Percentiles rank a stretch among this genome's conserved stretches.
These are phyloP conservation scores for Pristionchus exspectatus DNA, from an alignment of 2,888 invertebrate genomes.

Conservation along the genomic window DNA sequence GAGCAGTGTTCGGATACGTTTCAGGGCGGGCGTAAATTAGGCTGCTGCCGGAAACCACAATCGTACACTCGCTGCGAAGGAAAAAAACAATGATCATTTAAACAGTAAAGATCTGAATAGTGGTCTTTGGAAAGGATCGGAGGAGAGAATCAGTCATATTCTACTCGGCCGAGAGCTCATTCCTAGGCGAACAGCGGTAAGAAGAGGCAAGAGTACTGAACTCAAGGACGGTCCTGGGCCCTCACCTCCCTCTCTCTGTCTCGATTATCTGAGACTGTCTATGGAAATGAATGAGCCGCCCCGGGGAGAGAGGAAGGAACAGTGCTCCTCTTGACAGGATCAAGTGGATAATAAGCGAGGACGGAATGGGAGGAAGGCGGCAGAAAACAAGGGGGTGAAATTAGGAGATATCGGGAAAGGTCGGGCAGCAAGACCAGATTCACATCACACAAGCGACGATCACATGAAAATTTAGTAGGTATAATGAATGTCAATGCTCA, in stretches of 20 bases:
- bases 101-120: too few species aligned
- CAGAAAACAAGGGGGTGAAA: not conserved
- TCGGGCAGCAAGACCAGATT: too few species aligned
- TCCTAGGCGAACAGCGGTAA: not conserved
- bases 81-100: not conserved
- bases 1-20: not conserved
- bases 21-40: not conserved
- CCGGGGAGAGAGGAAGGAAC: too few species aligned
- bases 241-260: not conserved
- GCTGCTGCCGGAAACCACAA: not conserved
- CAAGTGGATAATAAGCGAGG: slow-evolving; percentile 47
- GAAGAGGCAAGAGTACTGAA: not conserved
- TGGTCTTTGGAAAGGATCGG: too few species aligned
- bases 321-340: slow-evolving; percentile 36
- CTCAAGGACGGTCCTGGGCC: slow-evolving; percentile 37
- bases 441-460: too few species aligned
- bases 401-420: not conserved
- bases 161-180: not conserved
- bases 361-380: not conserved
- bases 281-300: slow-evolving; percentile 30
- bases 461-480: too few species aligned
- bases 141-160: too few species aligned
- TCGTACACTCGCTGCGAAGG: not conserved
- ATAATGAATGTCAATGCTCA: too few species aligned
- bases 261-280: slow-evolving; percentile 42